phyloP scores from a whole-genome alignment of 2,888 invertebrate species.

The Desoria tigrina region DNA sequence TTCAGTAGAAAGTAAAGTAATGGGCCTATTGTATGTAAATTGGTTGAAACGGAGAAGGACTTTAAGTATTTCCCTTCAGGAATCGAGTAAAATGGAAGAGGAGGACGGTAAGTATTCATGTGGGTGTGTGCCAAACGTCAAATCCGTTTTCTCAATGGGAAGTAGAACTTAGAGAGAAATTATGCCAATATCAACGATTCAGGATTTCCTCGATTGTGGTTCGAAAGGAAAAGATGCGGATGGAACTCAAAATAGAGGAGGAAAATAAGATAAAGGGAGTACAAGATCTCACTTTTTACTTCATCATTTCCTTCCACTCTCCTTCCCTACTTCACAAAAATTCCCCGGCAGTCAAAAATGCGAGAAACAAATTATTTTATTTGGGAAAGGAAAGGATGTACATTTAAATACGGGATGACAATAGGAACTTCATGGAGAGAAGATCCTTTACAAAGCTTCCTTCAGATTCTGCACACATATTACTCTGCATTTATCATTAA shows the following conservation, averaged over 20 bases:
- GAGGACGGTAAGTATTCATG: constrained; percentile 27
- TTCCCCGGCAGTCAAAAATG: constrained; percentile 22
- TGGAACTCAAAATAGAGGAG: constrained; percentile 46
- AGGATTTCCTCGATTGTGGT: constrained; percentile 52
- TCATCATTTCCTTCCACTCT: constrained; percentile 47
- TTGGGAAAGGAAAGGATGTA: no score
- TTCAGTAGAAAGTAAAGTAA: no score
- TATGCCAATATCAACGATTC: constrained; percentile 53
- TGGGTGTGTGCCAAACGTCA: constrained; percentile 48
- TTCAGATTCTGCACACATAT: no score
- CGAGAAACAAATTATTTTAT: neutral
- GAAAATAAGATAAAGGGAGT: constrained; percentile 50
- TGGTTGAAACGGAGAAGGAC: no score
- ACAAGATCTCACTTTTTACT: constrained; percentile 47
- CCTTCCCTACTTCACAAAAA: constrained; percentile 34
- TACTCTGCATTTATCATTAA: constrained; percentile 18
- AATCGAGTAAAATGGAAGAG: no score
- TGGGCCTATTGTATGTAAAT: no score
- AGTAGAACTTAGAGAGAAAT: constrained; percentile 47
- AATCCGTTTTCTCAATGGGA: constrained; percentile 40
- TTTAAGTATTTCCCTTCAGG: no score
- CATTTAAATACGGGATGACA: no score
- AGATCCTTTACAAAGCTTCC: no score
- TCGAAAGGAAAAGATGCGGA: constrained; percentile 50
- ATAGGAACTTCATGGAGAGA: no score